These are phyloP conservation scores for Lontra canadensis DNA, from an alignment of 2,113 vertebrate genomes.

Conservation along the genomic window DNA sequence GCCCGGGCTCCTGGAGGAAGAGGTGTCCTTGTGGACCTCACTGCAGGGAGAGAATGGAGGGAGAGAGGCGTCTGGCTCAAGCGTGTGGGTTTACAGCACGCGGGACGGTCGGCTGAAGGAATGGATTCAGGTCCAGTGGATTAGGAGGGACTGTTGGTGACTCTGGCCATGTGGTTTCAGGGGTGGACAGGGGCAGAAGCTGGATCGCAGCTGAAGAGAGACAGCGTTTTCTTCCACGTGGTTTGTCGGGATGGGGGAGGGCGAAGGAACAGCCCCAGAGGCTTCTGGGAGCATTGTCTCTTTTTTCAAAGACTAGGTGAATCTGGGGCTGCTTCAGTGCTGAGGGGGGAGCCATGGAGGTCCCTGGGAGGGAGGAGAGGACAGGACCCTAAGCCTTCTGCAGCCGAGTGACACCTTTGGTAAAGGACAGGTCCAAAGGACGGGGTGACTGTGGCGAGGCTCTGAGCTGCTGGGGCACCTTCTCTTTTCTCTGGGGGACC, in stretches of 20 bases:
- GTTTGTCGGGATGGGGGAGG: neutral
- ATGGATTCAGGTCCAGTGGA: neutral
- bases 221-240: fast-evolving
- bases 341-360: neutral
- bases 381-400: neutral
- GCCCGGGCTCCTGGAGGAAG: neutral
- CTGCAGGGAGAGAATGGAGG: neutral
- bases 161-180: neutral
- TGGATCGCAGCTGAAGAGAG: neutral
- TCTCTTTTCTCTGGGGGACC: neutral
- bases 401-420: fast-evolving
- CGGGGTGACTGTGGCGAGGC: neutral
- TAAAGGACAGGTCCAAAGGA: neutral
- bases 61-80: neutral
- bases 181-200: neutral
- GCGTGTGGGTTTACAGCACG: fast-evolving
- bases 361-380: neutral
- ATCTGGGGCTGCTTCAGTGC: neutral
- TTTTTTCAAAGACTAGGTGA: neutral
- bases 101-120: neutral
- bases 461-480: fast-evolving
- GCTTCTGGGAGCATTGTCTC: neutral
- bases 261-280: neutral
- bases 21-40: neutral
- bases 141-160: neutral